A percentile compares a stretch with the other conserved stretches of the same genome.
phyloP scores from a whole-genome alignment of 2,888 invertebrate species.

The Parascotia fuliginaria region DNA sequence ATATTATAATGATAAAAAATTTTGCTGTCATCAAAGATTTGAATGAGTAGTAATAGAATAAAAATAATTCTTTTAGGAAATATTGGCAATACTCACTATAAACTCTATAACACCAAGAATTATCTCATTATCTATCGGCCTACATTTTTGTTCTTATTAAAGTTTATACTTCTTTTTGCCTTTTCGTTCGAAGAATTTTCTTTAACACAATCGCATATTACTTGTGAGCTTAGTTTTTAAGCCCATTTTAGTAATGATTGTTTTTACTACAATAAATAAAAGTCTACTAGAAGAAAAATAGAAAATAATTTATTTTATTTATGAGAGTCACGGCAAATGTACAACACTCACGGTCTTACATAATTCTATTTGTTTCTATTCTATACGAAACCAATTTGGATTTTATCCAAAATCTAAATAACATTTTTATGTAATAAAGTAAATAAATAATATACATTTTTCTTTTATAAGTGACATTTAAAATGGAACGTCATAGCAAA shows the following conservation, averaged over 20 bases:
- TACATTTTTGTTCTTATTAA: too few species aligned
- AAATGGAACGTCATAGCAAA: background rate
- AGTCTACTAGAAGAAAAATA: conserved; percentile 3
- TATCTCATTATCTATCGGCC: too few species aligned
- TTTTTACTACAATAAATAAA: background rate
- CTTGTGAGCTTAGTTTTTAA: too few species aligned
- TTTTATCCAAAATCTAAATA: conserved; percentile 19
- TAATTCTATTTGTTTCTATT: conserved; percentile 14
- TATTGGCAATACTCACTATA: too few species aligned
- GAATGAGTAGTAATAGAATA: too few species aligned
- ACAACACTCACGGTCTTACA: background rate
- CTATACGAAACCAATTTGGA: conserved; percentile 19
- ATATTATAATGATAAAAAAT: background rate
- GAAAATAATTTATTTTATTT: conserved; percentile 3
- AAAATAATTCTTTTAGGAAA: too few species aligned
- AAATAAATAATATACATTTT: conserved; percentile 13
- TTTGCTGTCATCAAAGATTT: too few species aligned
- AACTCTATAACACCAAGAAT: too few species aligned
- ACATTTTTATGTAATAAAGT: conserved; percentile 8
- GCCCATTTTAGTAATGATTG: too few species aligned
- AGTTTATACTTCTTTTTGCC: too few species aligned
- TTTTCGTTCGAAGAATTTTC: too few species aligned
- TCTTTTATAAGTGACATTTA: background rate
- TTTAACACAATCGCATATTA: too few species aligned
- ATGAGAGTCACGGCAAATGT: conserved; percentile 4